Evolutionary conservation across 2,888 invertebrate genomes (phyloP), one percentile per base, ranked within the genome.

Genomic region (Sthenelais limicola): DNA sequence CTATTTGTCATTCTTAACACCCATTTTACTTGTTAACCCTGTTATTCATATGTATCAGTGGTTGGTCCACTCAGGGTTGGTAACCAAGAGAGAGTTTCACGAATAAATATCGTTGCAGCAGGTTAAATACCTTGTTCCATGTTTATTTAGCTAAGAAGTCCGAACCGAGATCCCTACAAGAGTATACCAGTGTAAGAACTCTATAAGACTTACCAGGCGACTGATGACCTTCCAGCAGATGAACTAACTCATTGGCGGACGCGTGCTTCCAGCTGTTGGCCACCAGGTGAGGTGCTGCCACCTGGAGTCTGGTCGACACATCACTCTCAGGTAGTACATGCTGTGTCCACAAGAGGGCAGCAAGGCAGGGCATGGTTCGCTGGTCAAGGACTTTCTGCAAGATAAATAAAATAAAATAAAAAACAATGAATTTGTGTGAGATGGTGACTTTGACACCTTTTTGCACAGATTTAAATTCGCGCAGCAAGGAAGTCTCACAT

Each of bases 221-320:
- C 26, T 12, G 24, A 9, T 18, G 35, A 26, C 52, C 26, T 32
- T 69, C 52, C 9, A 51, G 32, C 3, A 62, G n/a, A 9, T n/a
- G 7, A 15, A 38, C 1, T 26, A 62, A 3, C 21, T 5, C 47
- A n/a, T 28, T 15, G 47, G 21, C 7, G 2, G 9, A 26, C 5
- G 62, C 62, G 1, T 4, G 18, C 35, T 24, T 21, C 62, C 62
- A 62, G 5, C 21, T 21, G 1, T 30, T 38, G 7, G 26, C 48
- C 51, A 51, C n/a, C 35, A 69, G 18, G 24, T 38, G 52, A 18
- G 69, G 21, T 4, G 35, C n/a, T 12, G 69, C 51, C n/a, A 69
- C 69, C 21, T 48, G 68, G 2, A 68, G 33, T 32, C 12, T 18
- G 15, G 51, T 5, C 5, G 68, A 49, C 68, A 68, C 68, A 15